phyloP scores from a whole-genome alignment of 2,888 invertebrate genomes.

The Capitulum mitella region DNA sequence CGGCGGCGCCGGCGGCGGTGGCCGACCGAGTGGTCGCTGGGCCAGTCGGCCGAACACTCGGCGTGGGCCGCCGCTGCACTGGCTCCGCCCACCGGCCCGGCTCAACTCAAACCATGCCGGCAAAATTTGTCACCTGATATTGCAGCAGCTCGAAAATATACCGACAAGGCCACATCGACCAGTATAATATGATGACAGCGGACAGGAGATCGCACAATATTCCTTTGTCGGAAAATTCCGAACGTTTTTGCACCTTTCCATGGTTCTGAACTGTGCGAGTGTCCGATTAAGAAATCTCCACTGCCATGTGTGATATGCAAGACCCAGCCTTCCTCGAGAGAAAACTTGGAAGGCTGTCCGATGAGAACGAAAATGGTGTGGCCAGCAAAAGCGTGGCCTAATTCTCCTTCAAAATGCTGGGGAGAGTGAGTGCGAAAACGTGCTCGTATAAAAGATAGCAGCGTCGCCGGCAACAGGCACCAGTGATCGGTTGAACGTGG shows the following conservation, averaged over 20 bases:
- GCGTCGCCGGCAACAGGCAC: not conserved
- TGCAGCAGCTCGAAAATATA: not conserved
- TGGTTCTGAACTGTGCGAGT: too few species aligned
- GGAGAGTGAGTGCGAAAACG: constrained; percentile 16
- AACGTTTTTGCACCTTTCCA: not conserved
- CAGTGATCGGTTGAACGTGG: not conserved
- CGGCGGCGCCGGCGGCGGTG: too few species aligned
- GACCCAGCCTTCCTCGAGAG: not conserved
- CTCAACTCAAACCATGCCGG: not conserved
- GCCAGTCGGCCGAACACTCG: not conserved
- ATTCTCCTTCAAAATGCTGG: not conserved
- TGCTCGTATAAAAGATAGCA: not conserved
- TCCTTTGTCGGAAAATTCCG: not conserved
- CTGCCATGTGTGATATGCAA: not conserved
- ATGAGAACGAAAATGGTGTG: not conserved
- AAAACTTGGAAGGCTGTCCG: not conserved
- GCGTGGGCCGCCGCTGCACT: not conserved
- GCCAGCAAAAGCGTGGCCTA: not conserved
- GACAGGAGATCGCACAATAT: too few species aligned
- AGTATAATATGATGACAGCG: not conserved
- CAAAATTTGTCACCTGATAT: not conserved
- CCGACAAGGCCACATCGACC: too few species aligned
- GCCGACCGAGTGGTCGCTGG: too few species aligned
- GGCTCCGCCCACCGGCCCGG: not conserved
- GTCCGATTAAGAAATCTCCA: not conserved